Percentiles rank a stretch among this genome's conserved stretches.
These are phyloP conservation scores for Drymonia ruficornis DNA, from an alignment of 2,888 invertebrate genomes.

Conservation along the genomic window DNA sequence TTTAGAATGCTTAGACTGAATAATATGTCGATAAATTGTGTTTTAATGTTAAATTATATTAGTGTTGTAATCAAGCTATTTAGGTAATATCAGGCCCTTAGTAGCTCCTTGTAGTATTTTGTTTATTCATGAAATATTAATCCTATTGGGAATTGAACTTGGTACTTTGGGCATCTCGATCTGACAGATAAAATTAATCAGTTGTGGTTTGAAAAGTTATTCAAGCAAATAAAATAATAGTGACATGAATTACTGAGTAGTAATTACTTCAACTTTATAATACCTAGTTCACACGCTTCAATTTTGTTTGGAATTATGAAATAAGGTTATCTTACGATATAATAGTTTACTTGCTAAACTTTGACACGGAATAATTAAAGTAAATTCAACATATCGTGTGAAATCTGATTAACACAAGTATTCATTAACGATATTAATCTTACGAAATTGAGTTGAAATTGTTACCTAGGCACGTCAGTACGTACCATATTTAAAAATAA, in stretches of 20 bases:
- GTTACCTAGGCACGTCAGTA: constrained; percentile 6
- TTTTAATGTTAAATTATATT: constrained; percentile 3
- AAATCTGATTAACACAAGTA: constrained; percentile 27
- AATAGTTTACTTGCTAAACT: constrained; percentile 22
- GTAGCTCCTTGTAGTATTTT: too few species aligned
- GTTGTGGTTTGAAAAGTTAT: too few species aligned
- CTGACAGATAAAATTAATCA: too few species aligned
- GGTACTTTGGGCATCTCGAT: too few species aligned
- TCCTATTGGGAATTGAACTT: too few species aligned
- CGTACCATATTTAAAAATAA: too few species aligned
- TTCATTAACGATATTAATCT: constrained; percentile 20
- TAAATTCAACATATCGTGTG: constrained; percentile 29
- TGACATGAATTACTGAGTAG: too few species aligned
- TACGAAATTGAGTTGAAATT: constrained; percentile 30
- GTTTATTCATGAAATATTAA: too few species aligned
- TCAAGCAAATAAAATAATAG: too few species aligned
- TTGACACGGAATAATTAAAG: constrained; percentile 13
- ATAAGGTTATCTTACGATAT: constrained; percentile 24
- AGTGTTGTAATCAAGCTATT: background rate
- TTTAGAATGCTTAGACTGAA: constrained; percentile 4
- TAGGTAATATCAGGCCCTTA: background rate
- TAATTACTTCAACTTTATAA: background rate
- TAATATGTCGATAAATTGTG: background rate
- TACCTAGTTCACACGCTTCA: constrained; percentile 28
- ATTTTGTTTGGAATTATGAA: constrained; percentile 29